phyloP scores from a whole-genome alignment of 2,797 vertebrate species.

The Eurystomus glaucurus region DNA sequence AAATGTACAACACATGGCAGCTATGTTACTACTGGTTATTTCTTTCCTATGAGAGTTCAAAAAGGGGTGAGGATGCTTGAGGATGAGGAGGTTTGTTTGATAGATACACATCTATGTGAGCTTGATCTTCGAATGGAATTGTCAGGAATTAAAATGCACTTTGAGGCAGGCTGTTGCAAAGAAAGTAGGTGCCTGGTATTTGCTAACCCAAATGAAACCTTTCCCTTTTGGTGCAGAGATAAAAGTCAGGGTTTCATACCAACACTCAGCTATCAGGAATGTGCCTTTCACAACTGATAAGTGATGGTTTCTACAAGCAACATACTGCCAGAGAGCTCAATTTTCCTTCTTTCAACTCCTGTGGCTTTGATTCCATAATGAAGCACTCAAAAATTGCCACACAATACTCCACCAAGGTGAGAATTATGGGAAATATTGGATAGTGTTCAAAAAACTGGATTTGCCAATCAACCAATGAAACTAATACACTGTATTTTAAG shows the following conservation, averaged over 20 bases:
- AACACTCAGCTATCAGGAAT: conserved; percentile 58
- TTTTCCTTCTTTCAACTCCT: neutral
- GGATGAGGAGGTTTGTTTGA: neutral
- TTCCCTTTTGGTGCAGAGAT: conserved; percentile 56
- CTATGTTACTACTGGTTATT: neutral
- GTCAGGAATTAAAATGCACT: neutral
- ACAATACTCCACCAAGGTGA: neutral
- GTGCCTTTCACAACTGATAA: conserved; percentile 55
- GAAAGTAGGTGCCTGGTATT: neutral
- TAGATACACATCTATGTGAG: neutral
- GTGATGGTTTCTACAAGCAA: neutral
- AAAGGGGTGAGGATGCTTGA: neutral
- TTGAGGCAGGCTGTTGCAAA: neutral
- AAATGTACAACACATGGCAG: neutral
- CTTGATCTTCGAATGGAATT: conserved; percentile 5
- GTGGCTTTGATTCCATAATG: neutral
- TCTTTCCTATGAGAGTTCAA: conserved; percentile 25
- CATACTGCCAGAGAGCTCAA: neutral
- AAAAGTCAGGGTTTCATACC: conserved; percentile 53
- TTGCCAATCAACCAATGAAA: neutral
- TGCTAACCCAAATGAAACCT: conserved; percentile 46
- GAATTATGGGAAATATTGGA: conserved; percentile 30
- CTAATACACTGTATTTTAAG: neutral
- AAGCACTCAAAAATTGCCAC: conserved; percentile 3
- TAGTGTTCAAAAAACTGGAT: neutral